Evolutionary conservation across 1,140 invertebrate genomes (phyloP).

Genomic region (Heliconius congener): DNA sequence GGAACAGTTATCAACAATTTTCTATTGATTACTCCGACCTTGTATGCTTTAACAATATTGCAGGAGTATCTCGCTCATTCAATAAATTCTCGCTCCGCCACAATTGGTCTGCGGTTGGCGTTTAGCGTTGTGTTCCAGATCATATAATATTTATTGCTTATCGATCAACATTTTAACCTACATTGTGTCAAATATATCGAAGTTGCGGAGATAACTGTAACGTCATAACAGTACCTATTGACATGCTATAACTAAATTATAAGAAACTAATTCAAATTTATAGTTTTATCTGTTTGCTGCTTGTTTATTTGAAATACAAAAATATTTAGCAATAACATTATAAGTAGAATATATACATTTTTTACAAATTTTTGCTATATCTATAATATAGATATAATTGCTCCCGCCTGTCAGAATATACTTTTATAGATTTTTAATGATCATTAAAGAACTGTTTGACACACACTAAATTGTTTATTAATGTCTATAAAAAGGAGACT

Average conservation of each 20-base stretch:
- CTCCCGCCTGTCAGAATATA: too few species aligned
- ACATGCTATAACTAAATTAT: too few species aligned
- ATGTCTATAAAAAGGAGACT: too few species aligned
- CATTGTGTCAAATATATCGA: not conserved
- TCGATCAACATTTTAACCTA: constrained; percentile 11
- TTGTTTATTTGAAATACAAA: too few species aligned
- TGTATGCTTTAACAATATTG: constrained; percentile 21
- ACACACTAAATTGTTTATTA: too few species aligned
- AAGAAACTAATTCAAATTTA: not conserved
- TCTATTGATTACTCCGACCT: constrained; percentile 17
- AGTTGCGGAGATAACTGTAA: not conserved
- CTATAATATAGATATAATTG: too few species aligned
- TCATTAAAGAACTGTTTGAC: too few species aligned
- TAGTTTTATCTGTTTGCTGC: too few species aligned
- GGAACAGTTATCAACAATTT: not conserved
- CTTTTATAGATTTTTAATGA: too few species aligned
- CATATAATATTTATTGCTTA: constrained; percentile 23
- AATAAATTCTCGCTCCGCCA: constrained; percentile 26
- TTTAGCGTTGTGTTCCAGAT: constrained; percentile 10
- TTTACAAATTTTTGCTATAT: too few species aligned
- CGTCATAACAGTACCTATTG: not conserved
- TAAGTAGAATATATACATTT: not conserved
- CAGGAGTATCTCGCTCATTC: constrained; percentile 19
- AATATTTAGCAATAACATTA: not conserved
- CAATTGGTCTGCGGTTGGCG: constrained; percentile 30